Conservation (phyloP, 2,113 vertebrate species). For the Myocastor coypus region DNA sequence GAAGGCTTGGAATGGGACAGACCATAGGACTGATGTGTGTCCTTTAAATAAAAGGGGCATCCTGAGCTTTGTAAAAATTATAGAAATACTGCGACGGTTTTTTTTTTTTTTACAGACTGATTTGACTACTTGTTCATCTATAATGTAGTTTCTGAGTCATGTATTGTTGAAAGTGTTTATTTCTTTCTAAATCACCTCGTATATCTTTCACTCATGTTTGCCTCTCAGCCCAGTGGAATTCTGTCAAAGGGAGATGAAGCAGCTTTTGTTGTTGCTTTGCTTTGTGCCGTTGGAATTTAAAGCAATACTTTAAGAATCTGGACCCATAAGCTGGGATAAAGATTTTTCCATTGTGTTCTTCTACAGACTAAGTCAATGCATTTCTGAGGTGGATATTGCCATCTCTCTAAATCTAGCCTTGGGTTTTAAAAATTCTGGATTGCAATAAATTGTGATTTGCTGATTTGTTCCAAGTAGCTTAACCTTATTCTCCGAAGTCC, state of each 20-base stretch:
- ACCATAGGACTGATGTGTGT: background rate
- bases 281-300: background rate
- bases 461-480: background rate
- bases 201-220: slow-evolving; percentile 24
- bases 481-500: background rate
- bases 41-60: background rate
- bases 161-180: slow-evolving; percentile 29
- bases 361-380: background rate
- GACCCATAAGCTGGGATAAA: slow-evolving; percentile 2
- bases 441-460: background rate
- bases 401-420: background rate
- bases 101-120: slow-evolving; percentile 36
- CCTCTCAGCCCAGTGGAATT: background rate
- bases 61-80: background rate
- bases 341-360: background rate
- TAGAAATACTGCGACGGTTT: background rate
- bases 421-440: slow-evolving; percentile 38
- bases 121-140: slow-evolving; percentile 12
- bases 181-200: slow-evolving; percentile 38
- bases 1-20: background rate
- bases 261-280: background rate
- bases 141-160: slow-evolving; percentile 29
- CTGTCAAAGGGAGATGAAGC: background rate
- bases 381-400: background rate
- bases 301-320: slow-evolving; percentile 39